Evolutionary conservation across 2,888 invertebrate species (phyloP), one percentile per base, ranked within the genome.

Genomic region (Epinotia bilunana): DNA sequence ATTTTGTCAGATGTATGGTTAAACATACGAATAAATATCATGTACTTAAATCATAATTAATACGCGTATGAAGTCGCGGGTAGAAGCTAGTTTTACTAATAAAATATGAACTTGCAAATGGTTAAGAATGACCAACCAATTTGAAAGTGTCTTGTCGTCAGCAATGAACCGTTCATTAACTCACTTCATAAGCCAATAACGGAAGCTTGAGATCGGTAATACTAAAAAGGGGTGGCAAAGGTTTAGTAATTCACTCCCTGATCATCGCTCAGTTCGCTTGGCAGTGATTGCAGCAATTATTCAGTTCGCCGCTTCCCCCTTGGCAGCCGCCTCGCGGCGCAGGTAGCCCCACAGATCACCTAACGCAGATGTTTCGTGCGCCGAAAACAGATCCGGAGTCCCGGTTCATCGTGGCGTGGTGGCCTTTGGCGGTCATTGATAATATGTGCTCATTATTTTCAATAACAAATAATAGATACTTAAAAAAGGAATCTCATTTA

Each of bases 221-320:
- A 75, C 71, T 75, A 72, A 75, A 70, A 71, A 72, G 75, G 75
- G 75, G 72, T 72, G 75, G 65, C 43, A 57, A 74, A 80, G 78
- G 80, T 83, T 84, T 81, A 80, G 78, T 79, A 78, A 79, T 79
- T 80, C 80, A 81, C 81, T 79, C 80, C 81, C 79, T 81, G 83
- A 86, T 86, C 84, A 84, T 83, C 85, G 87, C 84, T 87, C 87
- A 87, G 87, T 87, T 87, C 87, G 87, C 85, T 87, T 84, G 87
- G 85, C 87, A 85, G 85, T 89, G 90, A 92, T 92, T 91, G 88
- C 83, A 78, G 87, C 87, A 89, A 92, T 92, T 90, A 91, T 86
- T 91, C 89, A 91, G 89, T 84, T 87, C 87, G 82, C 84, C 88
- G 87, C 88, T 85, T 86, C 84, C 86, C 86, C 85, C 84, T 86